Evolutionary conservation across 1,140 invertebrate species (phyloP).

Genomic region (Diprion similis): DNA sequence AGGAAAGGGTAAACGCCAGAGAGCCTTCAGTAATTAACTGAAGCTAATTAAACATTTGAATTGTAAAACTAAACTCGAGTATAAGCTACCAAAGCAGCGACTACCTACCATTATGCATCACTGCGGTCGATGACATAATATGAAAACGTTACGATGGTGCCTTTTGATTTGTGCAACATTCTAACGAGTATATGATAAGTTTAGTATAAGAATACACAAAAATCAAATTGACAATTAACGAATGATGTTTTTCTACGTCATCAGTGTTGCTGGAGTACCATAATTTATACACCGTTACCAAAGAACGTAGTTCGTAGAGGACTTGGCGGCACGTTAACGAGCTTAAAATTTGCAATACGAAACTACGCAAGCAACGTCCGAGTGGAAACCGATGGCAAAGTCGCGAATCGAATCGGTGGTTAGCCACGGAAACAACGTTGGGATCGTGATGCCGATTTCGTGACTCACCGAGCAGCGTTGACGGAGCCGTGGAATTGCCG

Average conservation of each 20-base stretch:
- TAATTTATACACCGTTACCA: too few relatives aligned
- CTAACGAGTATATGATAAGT: too few relatives aligned
- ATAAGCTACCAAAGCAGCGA: not conserved
- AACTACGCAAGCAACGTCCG: not conserved
- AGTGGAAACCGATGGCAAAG: not conserved
- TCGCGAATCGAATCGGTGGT: not conserved
- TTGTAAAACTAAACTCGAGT: slow-evolving; percentile 3
- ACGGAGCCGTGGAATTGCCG: not conserved
- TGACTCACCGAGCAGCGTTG: too few relatives aligned
- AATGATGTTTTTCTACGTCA: too few relatives aligned
- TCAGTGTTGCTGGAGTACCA: too few relatives aligned
- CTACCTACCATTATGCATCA: not conserved
- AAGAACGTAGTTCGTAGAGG: too few relatives aligned
- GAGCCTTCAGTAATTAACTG: not conserved
- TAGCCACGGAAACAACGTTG: not conserved
- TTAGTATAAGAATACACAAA: too few relatives aligned
- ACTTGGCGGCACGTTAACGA: not conserved
- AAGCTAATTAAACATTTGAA: not conserved
- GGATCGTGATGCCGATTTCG: too few relatives aligned
- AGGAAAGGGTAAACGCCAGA: not conserved
- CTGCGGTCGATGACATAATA: too few relatives aligned
- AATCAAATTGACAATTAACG: too few relatives aligned
- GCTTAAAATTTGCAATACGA: not conserved
- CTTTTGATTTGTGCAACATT: too few relatives aligned
- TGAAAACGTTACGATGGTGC: too few relatives aligned